Evolutionary conservation across 1,140 invertebrate species (phyloP), one percentile per base, ranked within the genome.

Genomic region (Drosophila pseudoobscura): DNA sequence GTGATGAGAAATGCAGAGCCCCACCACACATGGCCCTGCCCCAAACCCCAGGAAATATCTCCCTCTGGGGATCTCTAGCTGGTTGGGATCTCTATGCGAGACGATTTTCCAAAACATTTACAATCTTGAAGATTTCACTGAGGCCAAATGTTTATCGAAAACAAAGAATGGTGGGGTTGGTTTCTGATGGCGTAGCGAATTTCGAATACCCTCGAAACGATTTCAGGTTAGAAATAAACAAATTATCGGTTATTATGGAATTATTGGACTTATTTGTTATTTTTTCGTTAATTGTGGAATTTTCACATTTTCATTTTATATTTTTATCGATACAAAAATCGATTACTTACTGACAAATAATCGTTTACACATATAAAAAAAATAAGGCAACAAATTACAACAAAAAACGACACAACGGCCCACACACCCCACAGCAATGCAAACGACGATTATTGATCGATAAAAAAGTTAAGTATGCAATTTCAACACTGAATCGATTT

Each of bases 81-180:
- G 55, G 47, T 31, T 68, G 46, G 43, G 62, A 79, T 79, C 75
- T 75, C 63, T 75, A 47, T 65, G 35, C 39, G 44, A 47, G 49
- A 59, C 66, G 50, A 79, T 71, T 79, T 79, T 84, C 71, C 58
- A 75, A 84, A 84, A 75, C 75, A 83, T 84, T 83, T 71, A 66
- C 80, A 82, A 80, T 60, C 78, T 49, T 35, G 26, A 63, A 58
- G 70, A 53, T 68, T 54, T 70, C n/a, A 39, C 50, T 43, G 45
- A 3, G 57, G 45, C 50, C 35, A 24, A 73, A 78, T 78, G 75
- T 73, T 72, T 77, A 78, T 78, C 31, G 24, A 62, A 66, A 58
- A 50, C 50, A 43, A 47, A 55, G 45, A 56, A 56, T 57, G 41
- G 49, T 31, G 22, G 13, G 22, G 39, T 8, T 2, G 2, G 20